Conservation (phyloP, 2,113 vertebrate species). For the Phycodurus eques region DNA sequence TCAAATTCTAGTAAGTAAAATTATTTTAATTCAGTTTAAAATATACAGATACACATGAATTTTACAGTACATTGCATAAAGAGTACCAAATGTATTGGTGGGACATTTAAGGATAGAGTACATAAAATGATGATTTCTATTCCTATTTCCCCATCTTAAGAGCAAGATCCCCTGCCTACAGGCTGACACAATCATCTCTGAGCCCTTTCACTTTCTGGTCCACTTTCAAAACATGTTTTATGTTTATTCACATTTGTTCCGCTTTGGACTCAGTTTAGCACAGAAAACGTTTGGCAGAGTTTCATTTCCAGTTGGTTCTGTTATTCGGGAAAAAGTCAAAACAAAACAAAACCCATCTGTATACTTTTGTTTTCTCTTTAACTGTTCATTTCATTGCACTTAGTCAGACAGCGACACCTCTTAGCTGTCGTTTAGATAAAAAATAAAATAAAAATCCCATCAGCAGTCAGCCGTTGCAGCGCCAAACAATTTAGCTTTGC, state of each 20-base stretch:
- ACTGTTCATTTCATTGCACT: conserved; percentile 34
- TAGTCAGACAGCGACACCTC: conserved; percentile 28
- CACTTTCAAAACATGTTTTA: conserved; percentile 59
- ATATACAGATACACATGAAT: neutral
- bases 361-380: conserved; percentile 28
- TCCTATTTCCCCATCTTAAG: conserved; percentile 40
- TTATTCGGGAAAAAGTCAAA: conserved; percentile 49
- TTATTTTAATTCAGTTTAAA: neutral
- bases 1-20: neutral
- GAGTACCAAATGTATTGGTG: neutral
- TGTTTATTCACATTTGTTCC: conserved; percentile 44
- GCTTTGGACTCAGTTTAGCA: conserved; percentile 57
- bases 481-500: conserved; percentile 51
- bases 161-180: conserved; percentile 49
- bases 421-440: conserved; percentile 22
- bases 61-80: neutral
- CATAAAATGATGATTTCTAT: conserved; percentile 31
- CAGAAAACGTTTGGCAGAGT: conserved; percentile 49
- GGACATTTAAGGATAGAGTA: conserved; percentile 23
- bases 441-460: conserved; percentile 21
- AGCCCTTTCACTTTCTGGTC: conserved; percentile 32
- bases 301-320: conserved; percentile 52
- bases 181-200: conserved; percentile 54
- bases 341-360: conserved; percentile 12
- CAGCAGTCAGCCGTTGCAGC: conserved; percentile 33